phyloP scores from a whole-genome alignment of 2,113 vertebrate genomes.

The Cacatua alba region DNA sequence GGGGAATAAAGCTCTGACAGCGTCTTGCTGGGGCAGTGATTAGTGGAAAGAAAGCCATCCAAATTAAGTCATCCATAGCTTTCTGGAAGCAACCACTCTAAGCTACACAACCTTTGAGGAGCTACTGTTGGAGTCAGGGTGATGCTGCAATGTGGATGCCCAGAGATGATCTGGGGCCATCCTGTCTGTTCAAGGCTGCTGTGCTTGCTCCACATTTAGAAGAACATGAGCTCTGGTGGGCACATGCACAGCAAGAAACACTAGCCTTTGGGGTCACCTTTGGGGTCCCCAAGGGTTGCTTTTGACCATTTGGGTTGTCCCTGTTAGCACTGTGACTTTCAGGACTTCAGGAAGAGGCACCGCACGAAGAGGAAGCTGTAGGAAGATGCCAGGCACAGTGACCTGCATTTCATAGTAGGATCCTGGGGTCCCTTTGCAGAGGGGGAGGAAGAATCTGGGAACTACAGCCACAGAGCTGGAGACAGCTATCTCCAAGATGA shows the following conservation, averaged over 20 bases:
- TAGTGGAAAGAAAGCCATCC: background rate
- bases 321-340: background rate
- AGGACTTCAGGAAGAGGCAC: background rate
- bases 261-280: too few species aligned
- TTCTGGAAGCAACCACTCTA: rapidly evolving
- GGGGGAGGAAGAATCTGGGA: background rate
- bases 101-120: background rate
- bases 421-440: background rate
- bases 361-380: background rate
- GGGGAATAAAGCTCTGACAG: background rate
- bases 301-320: background rate
- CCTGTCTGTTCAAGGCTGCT: background rate
- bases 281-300: background rate
- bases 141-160: background rate
- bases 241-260: background rate
- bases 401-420: background rate
- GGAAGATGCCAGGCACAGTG: background rate
- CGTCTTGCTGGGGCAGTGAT: background rate
- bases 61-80: background rate
- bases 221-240: background rate
- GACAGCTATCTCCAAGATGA: background rate
- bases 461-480: background rate
- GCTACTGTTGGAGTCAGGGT: background rate
- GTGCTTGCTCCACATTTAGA: rapidly evolving
- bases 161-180: background rate